These are phyloP conservation scores for Megalurothrips usitatus DNA, from an alignment of 2,888 invertebrate species.

Conservation along the genomic window DNA sequence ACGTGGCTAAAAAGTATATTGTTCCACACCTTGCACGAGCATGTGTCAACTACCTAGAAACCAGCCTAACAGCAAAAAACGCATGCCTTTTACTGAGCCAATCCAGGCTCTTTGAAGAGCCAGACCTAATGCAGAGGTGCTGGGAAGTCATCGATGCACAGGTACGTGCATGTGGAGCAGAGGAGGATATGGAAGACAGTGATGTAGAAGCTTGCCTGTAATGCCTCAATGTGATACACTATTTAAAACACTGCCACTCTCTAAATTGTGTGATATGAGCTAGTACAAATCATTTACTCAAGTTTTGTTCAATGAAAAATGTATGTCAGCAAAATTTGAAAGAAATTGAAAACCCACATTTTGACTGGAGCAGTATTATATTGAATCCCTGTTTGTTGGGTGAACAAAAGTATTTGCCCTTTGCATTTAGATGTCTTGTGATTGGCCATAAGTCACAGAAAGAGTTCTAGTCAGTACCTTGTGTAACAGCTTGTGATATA, in stretches of 20 bases:
- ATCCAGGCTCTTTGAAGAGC: slow-evolving; percentile 92
- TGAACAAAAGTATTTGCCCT: no score
- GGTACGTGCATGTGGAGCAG: slow-evolving; percentile 55
- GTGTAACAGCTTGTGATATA: slow-evolving; percentile 10
- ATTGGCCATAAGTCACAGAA: background rate
- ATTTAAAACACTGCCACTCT: background rate
- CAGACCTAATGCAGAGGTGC: slow-evolving; percentile 92
- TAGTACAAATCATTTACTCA: no score
- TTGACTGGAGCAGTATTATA: no score
- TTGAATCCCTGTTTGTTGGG: no score
- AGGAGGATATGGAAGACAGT: background rate
- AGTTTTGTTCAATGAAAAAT: no score
- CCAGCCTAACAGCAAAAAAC: slow-evolving; percentile 92
- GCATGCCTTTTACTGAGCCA: slow-evolving; percentile 93
- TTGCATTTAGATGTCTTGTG: no score
- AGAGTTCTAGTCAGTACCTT: slow-evolving; percentile 1
- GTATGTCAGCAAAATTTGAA: no score
- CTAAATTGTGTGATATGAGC: no score
- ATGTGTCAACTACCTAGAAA: slow-evolving; percentile 92
- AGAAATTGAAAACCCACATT: no score
- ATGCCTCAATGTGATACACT: background rate
- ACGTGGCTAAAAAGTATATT: slow-evolving; percentile 95
- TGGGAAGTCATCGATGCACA: slow-evolving; percentile 98
- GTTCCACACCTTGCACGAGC: slow-evolving; percentile 90
- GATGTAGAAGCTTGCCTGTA: background rate